Percentiles rank a stretch among this genome's conserved stretches.
These are phyloP conservation scores for Charadrius vociferus DNA, from an alignment of 2,113 vertebrate species.

Conservation along the genomic window DNA sequence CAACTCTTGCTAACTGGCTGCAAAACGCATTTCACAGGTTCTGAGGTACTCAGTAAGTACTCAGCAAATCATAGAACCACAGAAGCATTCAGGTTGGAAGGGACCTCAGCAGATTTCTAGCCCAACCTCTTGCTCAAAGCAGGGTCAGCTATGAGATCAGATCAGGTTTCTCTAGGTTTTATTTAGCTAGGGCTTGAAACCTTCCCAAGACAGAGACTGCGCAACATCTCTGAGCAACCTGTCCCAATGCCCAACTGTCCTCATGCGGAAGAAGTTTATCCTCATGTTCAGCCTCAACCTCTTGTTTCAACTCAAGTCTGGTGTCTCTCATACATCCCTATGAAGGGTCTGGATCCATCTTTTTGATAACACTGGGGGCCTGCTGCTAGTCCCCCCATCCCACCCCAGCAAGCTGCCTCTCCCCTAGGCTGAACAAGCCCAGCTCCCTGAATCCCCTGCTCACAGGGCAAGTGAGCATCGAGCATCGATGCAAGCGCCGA, in stretches of 20 bases:
- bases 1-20: not conserved
- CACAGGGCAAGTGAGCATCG: not conserved
- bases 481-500: not conserved
- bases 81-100: not conserved
- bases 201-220: not conserved
- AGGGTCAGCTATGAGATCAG: not conserved
- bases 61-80: not conserved
- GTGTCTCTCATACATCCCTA: not conserved
- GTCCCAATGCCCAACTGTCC: not conserved
- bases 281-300: not conserved
- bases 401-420: not conserved
- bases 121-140: not conserved
- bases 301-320: not conserved
- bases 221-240: not conserved
- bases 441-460: not conserved
- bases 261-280: not conserved
- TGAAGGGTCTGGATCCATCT: not conserved
- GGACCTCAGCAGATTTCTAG: not conserved
- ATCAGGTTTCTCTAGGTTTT: not conserved
- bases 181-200: not conserved
- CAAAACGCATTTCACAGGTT: not conserved
- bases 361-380: not conserved
- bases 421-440: not conserved
- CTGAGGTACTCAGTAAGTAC: not conserved
- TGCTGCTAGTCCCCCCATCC: not conserved